phyloP scores from a whole-genome alignment of 2,113 vertebrate genomes.

The Cairina moschata region DNA sequence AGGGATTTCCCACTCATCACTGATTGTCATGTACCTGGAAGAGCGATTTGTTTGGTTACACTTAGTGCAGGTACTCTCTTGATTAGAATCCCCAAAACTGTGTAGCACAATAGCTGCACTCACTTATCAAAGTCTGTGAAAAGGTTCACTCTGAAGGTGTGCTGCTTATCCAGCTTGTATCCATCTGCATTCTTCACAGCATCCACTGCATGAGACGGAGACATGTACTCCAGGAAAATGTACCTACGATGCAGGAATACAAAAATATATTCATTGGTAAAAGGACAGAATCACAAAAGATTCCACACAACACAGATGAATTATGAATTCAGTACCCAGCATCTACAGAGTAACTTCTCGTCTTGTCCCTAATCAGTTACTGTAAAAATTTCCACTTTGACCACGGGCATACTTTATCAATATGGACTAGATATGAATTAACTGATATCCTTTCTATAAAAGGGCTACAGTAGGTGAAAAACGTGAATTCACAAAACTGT shows the following conservation, averaged over 20 bases:
- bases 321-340: neutral
- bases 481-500: neutral
- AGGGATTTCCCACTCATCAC: conserved; percentile 96
- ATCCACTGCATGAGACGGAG: conserved; percentile 89
- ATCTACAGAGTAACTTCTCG: neutral
- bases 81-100: neutral
- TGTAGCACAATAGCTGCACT: conserved; percentile 10
- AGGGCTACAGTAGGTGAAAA: neutral
- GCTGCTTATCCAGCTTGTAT: conserved; percentile 98
- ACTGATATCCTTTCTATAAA: neutral
- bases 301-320: rapidly evolving
- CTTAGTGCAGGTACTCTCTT: neutral
- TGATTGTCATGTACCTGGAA: conserved; percentile 94
- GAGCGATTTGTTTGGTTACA: neutral
- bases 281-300: neutral
- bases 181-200: conserved; percentile 95
- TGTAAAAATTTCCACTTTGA: neutral
- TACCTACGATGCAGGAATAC: conserved; percentile 76
- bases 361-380: neutral
- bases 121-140: conserved; percentile 99
- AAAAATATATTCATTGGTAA: rapidly evolving
- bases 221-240: conserved; percentile 95
- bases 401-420: neutral
- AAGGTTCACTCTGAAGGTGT: conserved; percentile 96
- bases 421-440: neutral